phyloP scores from a whole-genome alignment of 2,113 vertebrate genomes.

The Saguinus midas region DNA sequence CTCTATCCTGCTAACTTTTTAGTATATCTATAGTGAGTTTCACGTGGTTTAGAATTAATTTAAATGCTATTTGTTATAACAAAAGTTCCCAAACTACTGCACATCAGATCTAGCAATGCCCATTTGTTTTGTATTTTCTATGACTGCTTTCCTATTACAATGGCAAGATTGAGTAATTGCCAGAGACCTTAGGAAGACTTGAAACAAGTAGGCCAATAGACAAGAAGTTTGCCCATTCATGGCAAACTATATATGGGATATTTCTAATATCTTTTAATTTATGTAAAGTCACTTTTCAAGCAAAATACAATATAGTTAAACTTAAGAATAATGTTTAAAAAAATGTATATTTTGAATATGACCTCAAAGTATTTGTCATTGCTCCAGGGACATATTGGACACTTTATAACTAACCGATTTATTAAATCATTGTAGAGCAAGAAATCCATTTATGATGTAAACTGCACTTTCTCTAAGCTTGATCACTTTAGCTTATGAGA shows the following conservation, averaged over 20 bases:
- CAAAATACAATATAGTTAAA: not conserved
- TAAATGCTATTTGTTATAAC: not conserved
- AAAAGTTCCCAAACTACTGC: not conserved
- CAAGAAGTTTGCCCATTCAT: not conserved
- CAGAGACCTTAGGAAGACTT: not conserved
- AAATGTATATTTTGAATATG: not conserved
- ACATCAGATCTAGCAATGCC: not conserved
- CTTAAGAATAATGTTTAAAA: not conserved
- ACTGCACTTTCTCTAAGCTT: constrained; percentile 37
- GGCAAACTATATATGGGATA: not conserved
- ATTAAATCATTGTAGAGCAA: constrained; percentile 42
- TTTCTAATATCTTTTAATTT: not conserved
- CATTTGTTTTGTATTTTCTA: not conserved
- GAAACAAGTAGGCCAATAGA: not conserved
- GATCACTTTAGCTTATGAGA: constrained; percentile 34
- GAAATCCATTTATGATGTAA: constrained; percentile 41
- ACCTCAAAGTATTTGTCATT: not conserved
- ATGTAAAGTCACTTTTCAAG: not conserved
- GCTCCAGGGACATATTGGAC: not conserved
- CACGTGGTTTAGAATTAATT: not conserved
- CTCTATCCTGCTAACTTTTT: not conserved
- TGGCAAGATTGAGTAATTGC: not conserved
- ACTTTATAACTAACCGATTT: constrained; percentile 4
- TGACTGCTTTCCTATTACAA: not conserved
- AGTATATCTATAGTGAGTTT: not conserved